phyloP scores from a whole-genome alignment of 2,888 invertebrate species.

The Caenorhabditis virilis region DNA sequence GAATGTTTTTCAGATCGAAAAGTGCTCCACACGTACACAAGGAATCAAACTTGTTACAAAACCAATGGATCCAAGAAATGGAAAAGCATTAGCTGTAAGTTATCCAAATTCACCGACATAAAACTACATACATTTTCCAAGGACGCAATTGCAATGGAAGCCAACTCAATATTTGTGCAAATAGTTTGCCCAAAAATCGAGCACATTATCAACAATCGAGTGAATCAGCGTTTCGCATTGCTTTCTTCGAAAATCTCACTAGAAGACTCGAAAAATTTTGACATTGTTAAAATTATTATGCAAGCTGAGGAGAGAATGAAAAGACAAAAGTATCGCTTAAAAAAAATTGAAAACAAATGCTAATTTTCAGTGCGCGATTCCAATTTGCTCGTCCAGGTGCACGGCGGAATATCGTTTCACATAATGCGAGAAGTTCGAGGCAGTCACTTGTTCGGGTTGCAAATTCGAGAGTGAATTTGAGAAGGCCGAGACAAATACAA shows the following conservation, averaged over 20 bases:
- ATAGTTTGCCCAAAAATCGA: conserved; percentile 42
- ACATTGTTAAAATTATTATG: conserved; percentile 54
- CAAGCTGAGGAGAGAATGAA: conserved; percentile 37
- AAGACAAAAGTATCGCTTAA: conserved; percentile 28
- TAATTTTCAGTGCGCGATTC: not conserved
- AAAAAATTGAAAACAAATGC: not conserved
- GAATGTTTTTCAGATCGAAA: conserved; percentile 22
- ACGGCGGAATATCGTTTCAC: conserved; percentile 24
- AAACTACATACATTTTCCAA: too few species aligned
- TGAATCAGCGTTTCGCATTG: conserved; percentile 61
- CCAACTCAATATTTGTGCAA: conserved; percentile 32
- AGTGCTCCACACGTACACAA: conserved; percentile 17
- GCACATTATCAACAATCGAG: conserved; percentile 38
- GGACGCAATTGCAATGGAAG: conserved; percentile 39
- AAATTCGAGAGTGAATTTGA: conserved; percentile 8
- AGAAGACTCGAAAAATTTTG: conserved; percentile 57
- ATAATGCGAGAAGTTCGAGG: conserved; percentile 9
- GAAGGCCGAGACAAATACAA: conserved; percentile 6
- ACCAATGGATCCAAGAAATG: conserved; percentile 34
- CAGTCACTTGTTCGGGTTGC: too few species aligned
- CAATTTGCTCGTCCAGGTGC: conserved; percentile 8
- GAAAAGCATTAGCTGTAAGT: conserved; percentile 28
- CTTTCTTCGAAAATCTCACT: conserved; percentile 56
- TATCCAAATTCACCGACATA: too few species aligned
- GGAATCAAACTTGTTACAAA: conserved; percentile 31